Percentiles rank a stretch among this genome's conserved stretches.
Conservation (phyloP, 2,113 vertebrate genomes). For the Xenopus borealis region DNA sequence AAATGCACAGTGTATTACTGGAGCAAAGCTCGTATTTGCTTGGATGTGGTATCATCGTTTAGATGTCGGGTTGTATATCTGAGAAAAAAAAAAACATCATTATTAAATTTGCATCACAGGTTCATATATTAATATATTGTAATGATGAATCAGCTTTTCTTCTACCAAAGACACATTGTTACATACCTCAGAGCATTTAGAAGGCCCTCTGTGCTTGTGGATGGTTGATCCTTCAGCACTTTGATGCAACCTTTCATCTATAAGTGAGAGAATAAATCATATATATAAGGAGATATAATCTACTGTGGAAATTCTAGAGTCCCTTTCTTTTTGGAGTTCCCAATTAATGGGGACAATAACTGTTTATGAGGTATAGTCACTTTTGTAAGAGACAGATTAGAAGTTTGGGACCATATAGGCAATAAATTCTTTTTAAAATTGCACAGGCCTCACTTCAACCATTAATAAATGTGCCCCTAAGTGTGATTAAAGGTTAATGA, state of each 20-base stretch:
- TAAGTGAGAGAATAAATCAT: neutral
- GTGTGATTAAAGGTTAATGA: too few relatives aligned
- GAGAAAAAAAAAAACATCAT: neutral
- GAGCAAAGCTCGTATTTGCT: constrained; percentile 89
- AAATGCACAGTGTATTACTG: constrained; percentile 65
- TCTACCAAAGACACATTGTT: neutral
- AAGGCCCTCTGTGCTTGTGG: constrained; percentile 88
- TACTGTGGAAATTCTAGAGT: too few relatives aligned
- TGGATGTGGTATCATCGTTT: constrained; percentile 89
- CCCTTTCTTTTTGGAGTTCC: too few relatives aligned
- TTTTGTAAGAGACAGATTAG: too few relatives aligned
- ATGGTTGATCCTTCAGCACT: constrained; percentile 89
- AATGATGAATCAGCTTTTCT: too few relatives aligned
- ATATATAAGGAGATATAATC: too few relatives aligned
- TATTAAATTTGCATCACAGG: neutral
- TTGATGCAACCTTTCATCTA: constrained; percentile 97
- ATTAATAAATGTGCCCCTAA: too few relatives aligned
- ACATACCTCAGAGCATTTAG: constrained; percentile 85
- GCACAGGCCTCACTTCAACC: too few relatives aligned
- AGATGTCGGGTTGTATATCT: constrained; percentile 91
- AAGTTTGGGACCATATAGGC: too few relatives aligned
- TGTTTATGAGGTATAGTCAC: too few relatives aligned
- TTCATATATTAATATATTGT: neutral
- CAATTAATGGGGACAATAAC: too few relatives aligned
- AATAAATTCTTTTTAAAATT: too few relatives aligned